Percentiles rank a stretch among this genome's conserved stretches.
phyloP scores from a whole-genome alignment of 2,113 vertebrate genomes.

The Centrocercus urophasianus region DNA sequence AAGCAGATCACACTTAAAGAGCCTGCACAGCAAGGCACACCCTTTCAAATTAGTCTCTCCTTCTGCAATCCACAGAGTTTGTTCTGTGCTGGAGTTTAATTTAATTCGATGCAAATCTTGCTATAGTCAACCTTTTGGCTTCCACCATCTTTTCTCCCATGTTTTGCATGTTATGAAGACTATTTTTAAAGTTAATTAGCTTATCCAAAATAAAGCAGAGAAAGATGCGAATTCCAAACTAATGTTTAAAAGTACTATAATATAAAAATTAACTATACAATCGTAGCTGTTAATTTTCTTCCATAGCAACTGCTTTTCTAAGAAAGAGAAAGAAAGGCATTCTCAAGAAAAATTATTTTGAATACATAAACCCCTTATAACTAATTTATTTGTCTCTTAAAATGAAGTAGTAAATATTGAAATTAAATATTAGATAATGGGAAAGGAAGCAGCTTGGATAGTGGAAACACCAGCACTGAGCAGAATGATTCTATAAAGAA shows the following conservation, averaged over 20 bases:
- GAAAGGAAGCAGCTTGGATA: background rate
- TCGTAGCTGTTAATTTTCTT: background rate
- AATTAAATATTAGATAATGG: background rate
- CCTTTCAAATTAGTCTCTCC: slow-evolving; percentile 47
- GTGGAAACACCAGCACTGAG: background rate
- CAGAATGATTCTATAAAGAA: background rate
- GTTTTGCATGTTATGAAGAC: slow-evolving; percentile 50
- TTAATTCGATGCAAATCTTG: slow-evolving; percentile 46
- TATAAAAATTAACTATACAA: background rate
- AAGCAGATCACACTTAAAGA: slow-evolving; percentile 43
- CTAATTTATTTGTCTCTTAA: rapidly evolving
- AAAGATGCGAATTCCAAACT: slow-evolving; percentile 20
- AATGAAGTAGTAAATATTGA: background rate
- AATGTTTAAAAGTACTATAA: background rate
- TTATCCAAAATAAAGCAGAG: slow-evolving; percentile 53
- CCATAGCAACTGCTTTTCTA: background rate
- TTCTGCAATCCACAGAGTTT: slow-evolving; percentile 13
- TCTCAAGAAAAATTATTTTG: background rate
- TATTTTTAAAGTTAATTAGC: slow-evolving; percentile 72
- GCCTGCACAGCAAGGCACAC: slow-evolving; percentile 43
- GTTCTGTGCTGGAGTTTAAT: slow-evolving; percentile 50
- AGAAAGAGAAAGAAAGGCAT: background rate
- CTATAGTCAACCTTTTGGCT: slow-evolving; percentile 70
- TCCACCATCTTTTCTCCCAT: slow-evolving; percentile 58
- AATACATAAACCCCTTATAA: background rate